Base-by-base conservation (phyloP, 2,888 invertebrate species). In the Dasysyrphus tricinctus region DNA sequence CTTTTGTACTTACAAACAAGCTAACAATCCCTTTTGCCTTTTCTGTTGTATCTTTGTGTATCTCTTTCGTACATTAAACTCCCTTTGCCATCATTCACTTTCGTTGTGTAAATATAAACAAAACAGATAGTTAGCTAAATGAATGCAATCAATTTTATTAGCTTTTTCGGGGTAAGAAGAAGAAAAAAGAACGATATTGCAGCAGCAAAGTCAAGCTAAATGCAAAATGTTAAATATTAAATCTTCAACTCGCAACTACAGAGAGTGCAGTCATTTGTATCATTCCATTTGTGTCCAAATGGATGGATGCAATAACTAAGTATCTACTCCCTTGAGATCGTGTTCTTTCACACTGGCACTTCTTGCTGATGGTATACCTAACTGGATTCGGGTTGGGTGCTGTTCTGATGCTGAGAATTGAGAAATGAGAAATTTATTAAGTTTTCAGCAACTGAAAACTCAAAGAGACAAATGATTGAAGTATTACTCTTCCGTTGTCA, bases 91-190 rank as follows among this genome's bases (percentile, higher is more conserved):
- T 39, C 14, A 39, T 56, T 51, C 19, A 14, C 29, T 37, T 63
- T 56, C 59, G 37, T 69, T 80, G 80, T 74, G 59, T 85, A 81
- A 85, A 85, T 81, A 85, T 85, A 85, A 80, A 84, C 80, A 85
- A 85, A 80, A 84, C 80, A 85, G 84, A 85, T 80, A 85, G 85
- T 85, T 77, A 80, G 80, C 81, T 74, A 63, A 80, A 77, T 80
- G 73, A 85, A 80, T 80, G 69, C 76, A 85, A 85, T 80, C 77
- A 80, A 85, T 80, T 80, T 77, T 80, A 80, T 85, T 80, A 80
- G 85, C 77, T 77, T 77, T 85, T 77, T 24, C 7, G 14, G 49
- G 16, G 32, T n/a, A 39, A 37, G 14, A 14, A 73, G 34, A 14
- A 19, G 37, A 1, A n/a, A 8, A 63, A 67, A 14, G 19, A 14